Percentiles rank a stretch among this genome's conserved stretches.
phyloP scores from a whole-genome alignment of 2,797 vertebrate species.

The Platalea minor region DNA sequence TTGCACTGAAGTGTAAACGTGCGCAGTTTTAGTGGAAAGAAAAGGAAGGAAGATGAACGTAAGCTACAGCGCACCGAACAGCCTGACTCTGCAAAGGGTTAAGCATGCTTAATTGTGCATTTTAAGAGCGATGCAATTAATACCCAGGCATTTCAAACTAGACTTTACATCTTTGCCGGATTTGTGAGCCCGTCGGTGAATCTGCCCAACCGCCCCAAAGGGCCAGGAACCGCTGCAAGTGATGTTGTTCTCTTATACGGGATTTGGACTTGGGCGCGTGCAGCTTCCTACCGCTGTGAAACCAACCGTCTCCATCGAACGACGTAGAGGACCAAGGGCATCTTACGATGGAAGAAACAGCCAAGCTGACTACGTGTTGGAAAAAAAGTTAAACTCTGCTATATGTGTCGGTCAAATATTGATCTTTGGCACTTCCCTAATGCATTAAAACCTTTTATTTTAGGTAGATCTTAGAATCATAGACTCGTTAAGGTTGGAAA shows the following conservation, averaged over 20 bases:
- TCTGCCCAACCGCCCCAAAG: not conserved
- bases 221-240: not conserved
- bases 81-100: not conserved
- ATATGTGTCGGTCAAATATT: not conserved
- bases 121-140: not conserved
- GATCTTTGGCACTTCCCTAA: not conserved
- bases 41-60: not conserved
- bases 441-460: not conserved
- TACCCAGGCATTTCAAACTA: not conserved
- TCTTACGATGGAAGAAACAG: not conserved
- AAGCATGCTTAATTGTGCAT: not conserved
- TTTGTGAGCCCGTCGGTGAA: not conserved
- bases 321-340: not conserved
- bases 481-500: no score
- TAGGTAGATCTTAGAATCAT: not conserved
- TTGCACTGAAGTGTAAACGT: not conserved
- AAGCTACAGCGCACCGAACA: not conserved
- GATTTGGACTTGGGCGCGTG: not conserved
- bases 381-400: not conserved
- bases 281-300: not conserved
- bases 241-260: not conserved
- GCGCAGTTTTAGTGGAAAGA: not conserved
- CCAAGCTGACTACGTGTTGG: not conserved
- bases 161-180: no score
- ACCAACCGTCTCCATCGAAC: not conserved